These are phyloP conservation scores for Trogon melanurus DNA, from an alignment of 2,113 vertebrate genomes.

Conservation along the genomic window DNA sequence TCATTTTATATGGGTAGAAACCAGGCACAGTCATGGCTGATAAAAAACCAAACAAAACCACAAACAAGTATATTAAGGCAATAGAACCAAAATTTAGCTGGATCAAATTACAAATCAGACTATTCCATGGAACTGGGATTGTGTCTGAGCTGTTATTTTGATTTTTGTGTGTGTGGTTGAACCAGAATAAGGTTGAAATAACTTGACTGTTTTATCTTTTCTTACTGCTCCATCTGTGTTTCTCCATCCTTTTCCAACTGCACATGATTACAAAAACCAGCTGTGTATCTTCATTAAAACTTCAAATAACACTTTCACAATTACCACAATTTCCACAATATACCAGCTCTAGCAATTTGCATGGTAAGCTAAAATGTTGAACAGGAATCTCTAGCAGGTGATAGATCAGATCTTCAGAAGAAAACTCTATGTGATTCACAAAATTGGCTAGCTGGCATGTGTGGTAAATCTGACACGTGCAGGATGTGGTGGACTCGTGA, in stretches of 20 bases:
- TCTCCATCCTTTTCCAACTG: not conserved
- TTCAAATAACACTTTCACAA: not conserved
- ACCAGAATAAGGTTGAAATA: not conserved
- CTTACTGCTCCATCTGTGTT: not conserved
- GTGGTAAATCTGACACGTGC: not conserved
- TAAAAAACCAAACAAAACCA: not conserved
- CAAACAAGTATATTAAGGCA: not conserved
- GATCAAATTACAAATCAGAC: not conserved
- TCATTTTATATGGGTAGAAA: not conserved
- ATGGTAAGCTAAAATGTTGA: not conserved
- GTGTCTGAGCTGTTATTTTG: not conserved
- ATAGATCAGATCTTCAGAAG: not conserved
- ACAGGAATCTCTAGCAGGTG: not conserved
- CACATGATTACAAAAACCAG: not conserved
- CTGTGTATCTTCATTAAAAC: not conserved
- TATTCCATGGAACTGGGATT: not conserved
- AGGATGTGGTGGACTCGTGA: not conserved
- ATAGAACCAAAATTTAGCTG: not conserved
- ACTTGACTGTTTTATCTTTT: not conserved
- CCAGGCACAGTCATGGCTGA: rapidly evolving
- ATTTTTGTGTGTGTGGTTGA: not conserved
- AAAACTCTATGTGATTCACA: not conserved
- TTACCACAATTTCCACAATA: not conserved
- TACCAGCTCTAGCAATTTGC: not conserved
- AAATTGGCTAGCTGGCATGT: not conserved